Evolutionary conservation across 2,797 vertebrate genomes (phyloP), one percentile per base, ranked within the genome.

Genomic region (Ibycter americanus): DNA sequence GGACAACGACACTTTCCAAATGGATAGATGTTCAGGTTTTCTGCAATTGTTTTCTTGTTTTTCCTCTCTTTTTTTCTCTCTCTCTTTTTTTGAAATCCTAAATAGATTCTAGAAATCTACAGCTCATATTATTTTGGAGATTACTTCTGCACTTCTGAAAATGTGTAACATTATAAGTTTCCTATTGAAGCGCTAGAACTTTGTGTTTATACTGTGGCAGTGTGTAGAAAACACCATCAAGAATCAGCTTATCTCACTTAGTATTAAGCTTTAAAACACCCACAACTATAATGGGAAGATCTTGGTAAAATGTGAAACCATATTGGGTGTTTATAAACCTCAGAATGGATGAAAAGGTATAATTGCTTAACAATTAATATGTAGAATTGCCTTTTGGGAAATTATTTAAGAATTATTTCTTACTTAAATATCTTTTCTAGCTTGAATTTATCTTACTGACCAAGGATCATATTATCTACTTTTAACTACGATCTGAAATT

Each of bases 391-490:
- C n/a, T 84, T 87, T 63, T 55, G n/a, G 62, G 51, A 80, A 77
- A 56, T 80, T 51, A 76, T 44, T 83, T 32, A 51, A 80, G 55
- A 89, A 70, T 79, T 84, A 70, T 70, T 92, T 92, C 12, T 78
- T 26, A 22, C 44, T 87, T 66, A 62, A 84, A 6, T 76, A 79
- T 34, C 19, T 90, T 49, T 66, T 87, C 40, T 66, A 59, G 51
- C 21, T 89, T 70, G 11, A 85, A 32, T 61, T 87, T 85, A 36
- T 44, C 56, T 61, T 78, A 38, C 46, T 89, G 81, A 77, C 76
- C 52, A 94, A 87, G 71, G 71, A 83, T 83, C 34, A 1, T 88
- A 36, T 72, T 90, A 72, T 29, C 21, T 65, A 20, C 65, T 93
- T 93, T 90, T 31, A 90, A n/a, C 51, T 66, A 25, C 0, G 1